Conservation (phyloP, 1,140 invertebrate genomes). For the Samia ricini region DNA sequence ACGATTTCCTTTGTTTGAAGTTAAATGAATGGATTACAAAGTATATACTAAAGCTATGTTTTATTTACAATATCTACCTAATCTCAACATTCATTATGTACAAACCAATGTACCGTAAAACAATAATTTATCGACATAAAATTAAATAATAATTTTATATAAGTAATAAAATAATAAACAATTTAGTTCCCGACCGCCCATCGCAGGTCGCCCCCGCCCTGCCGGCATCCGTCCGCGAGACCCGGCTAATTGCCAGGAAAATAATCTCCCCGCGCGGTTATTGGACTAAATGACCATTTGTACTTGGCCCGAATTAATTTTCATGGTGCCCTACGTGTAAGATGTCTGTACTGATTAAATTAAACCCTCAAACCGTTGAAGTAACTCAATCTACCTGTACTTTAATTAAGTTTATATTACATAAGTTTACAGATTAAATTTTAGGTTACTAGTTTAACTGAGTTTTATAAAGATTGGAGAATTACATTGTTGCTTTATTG, state of each 20-base stretch:
- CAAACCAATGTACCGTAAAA: not conserved
- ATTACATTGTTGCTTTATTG: not conserved
- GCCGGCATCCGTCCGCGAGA: not conserved
- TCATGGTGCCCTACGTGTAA: conserved; percentile 7
- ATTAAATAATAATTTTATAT: conserved; percentile 1
- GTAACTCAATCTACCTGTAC: not conserved
- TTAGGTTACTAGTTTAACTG: not conserved
- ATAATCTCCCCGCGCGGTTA: conserved; percentile 4
- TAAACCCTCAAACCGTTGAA: conserved; percentile 1
- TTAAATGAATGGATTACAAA: no score
- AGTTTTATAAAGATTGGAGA: not conserved
- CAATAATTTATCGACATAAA: not conserved
- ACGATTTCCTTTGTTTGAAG: no score
- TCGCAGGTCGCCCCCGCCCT: not conserved
- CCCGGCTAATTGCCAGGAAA: conserved; percentile 6
- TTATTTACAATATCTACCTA: no score
- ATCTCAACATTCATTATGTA: not conserved
- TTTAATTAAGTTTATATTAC: not conserved
- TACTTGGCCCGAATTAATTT: conserved; percentile 6
- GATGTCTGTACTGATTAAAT: conserved; percentile 5
- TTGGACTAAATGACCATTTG: conserved; percentile 9
- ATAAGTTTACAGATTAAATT: not conserved
- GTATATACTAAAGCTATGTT: no score
- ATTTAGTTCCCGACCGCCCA: not conserved
- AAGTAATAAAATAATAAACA: not conserved